These are phyloP conservation scores for Drosophila pandora DNA, from an alignment of 1,140 invertebrate genomes.

Conservation along the genomic window DNA sequence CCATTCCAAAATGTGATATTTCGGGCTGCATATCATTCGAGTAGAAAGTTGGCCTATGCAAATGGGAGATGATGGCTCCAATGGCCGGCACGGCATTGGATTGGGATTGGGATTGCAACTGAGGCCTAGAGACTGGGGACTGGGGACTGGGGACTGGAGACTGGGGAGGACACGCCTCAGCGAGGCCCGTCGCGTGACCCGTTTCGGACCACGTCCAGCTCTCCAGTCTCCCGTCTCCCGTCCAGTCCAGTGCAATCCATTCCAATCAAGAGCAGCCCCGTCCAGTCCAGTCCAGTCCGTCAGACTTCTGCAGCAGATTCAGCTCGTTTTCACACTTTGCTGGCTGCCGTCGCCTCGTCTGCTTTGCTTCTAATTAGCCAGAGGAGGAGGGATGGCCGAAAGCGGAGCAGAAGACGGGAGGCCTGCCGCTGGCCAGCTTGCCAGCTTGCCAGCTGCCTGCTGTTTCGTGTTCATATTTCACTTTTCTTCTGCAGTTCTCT, in stretches of 20 bases:
- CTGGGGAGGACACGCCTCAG: conserved; percentile 29
- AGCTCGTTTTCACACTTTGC: conserved; percentile 66
- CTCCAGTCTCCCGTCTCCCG: conserved; percentile 20
- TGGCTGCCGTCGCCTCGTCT: conserved; percentile 58
- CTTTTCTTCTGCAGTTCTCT: conserved; percentile 17
- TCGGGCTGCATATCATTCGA: not conserved
- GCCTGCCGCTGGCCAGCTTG: not conserved
- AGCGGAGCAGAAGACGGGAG: not conserved
- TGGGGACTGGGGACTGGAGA: conserved; percentile 19
- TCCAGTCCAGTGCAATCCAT: conserved; percentile 41
- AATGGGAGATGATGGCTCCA: conserved; percentile 6
- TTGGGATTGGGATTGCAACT: conserved; percentile 25
- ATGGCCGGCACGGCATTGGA: not conserved
- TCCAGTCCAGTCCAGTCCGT: conserved; percentile 34
- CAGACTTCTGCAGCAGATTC: conserved; percentile 21
- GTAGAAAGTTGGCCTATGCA: conserved; percentile 73
- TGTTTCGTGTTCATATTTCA: conserved; percentile 28
- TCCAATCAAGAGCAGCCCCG: conserved; percentile 19
- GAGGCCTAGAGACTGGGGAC: conserved; percentile 3
- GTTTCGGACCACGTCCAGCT: conserved; percentile 4
- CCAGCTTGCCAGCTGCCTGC: not conserved
- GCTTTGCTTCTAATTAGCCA: conserved; percentile 56
- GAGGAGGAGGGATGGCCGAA: not conserved
- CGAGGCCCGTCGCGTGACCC: conserved; percentile 60
- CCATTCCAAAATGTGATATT: no score